Evolutionary conservation across 2,113 vertebrate genomes (phyloP), one percentile per base, ranked within the genome.

Genomic region (Kryptolebias marmoratus): DNA sequence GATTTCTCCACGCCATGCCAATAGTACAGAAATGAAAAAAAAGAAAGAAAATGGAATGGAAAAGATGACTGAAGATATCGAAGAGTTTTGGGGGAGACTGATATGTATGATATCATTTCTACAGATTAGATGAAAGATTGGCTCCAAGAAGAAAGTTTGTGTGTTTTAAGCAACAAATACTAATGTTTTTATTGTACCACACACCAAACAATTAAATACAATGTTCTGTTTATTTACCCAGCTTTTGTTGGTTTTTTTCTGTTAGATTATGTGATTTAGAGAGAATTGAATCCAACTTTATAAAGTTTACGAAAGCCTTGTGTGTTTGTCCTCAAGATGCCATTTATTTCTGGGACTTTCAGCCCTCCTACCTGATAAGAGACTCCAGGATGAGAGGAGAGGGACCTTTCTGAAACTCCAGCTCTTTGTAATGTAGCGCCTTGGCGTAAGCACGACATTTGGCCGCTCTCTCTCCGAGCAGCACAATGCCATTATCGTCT

Each of bases 381-480:
- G 97, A 96, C 86, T 99, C 98, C 0, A 99, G 91, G 72, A 99
- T 99, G 67, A 97, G 96, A 0, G 98, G 97, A 2, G 94, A 96
- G 8, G 97, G 92, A 0, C 97, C 97, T 64, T 99, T 99, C 85
- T 99, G 98, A 87, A 99, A 99, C 90, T 99, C 98, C 90, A 99
- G 94, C 73, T 99, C 98, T 88, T 99, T 99, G 93, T 99, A 99
- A 92, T 99, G 98, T 9, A 99, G 91, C 1, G 98, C 98, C 64
- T 99, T 99, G 85, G 98, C 98, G 0, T 99, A 99, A 0, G 98
- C 98, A 22, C 98, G 95, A 75, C 98, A 99, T 83, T 98, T 98
- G 56, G 97, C 96, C 27, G 97, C 97, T 84, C 97, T 93, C 82
- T 99, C 97, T 0, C 98, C 98, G 11, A 99, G 93, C 11, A 99